Percentiles rank a stretch among this genome's conserved stretches.
phyloP scores from a whole-genome alignment of 2,113 vertebrate genomes.

The Heterotilapia buettikoferi region DNA sequence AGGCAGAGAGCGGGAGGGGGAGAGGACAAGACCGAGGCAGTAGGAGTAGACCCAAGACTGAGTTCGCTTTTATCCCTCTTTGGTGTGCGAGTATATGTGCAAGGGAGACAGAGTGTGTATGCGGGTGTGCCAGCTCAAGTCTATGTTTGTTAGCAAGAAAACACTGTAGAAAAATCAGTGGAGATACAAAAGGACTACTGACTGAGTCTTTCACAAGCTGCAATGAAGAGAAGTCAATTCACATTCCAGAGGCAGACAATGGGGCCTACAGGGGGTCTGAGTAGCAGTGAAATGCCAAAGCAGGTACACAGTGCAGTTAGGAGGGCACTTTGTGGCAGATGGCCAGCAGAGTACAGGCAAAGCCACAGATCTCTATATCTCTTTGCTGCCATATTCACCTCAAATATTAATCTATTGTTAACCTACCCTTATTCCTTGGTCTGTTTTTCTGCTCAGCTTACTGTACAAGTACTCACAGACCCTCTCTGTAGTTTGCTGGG shows the following conservation, averaged over 20 bases:
- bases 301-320: slow-evolving; percentile 56
- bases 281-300: slow-evolving; percentile 52
- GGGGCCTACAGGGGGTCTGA: slow-evolving; percentile 63
- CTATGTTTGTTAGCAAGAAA: slow-evolving; percentile 43
- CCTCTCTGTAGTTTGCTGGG: slow-evolving; percentile 45
- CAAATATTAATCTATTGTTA: slow-evolving; percentile 1
- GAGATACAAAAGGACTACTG: slow-evolving; percentile 59
- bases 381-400: slow-evolving; percentile 10
- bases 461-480: slow-evolving; percentile 32
- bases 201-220: slow-evolving; percentile 60
- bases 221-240: slow-evolving; percentile 65
- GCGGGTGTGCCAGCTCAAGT: slow-evolving; percentile 26
- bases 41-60: slow-evolving; percentile 69
- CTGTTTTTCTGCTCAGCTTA: slow-evolving; percentile 23
- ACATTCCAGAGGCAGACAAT: slow-evolving; percentile 66
- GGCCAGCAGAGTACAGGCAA: slow-evolving; percentile 38
- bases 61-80: slow-evolving; percentile 73
- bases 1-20: slow-evolving; percentile 54
- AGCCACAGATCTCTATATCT: slow-evolving; percentile 27
- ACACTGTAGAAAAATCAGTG: slow-evolving; percentile 50
- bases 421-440: background rate
- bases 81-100: slow-evolving; percentile 31
- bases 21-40: slow-evolving; percentile 69
- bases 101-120: slow-evolving; percentile 17
- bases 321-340: slow-evolving; percentile 47